These are phyloP conservation scores for Xylophagus ater DNA, from an alignment of 2,888 invertebrate species.

Conservation along the genomic window DNA sequence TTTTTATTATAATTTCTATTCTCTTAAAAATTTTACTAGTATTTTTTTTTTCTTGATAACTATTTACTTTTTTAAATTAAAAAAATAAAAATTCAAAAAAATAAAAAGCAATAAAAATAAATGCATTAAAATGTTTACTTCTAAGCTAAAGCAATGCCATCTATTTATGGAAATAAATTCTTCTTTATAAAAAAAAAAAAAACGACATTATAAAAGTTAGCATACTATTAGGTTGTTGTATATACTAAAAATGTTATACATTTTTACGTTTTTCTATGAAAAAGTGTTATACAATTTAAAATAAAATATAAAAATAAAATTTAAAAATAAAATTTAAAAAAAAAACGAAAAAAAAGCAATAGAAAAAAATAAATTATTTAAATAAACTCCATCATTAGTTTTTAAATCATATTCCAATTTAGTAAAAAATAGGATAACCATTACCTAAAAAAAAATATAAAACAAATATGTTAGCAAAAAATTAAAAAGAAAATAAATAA, in stretches of 20 bases:
- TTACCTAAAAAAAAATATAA: conserved; percentile 10
- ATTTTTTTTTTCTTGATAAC: no score
- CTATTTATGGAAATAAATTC: no score
- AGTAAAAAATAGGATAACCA: conserved; percentile 7
- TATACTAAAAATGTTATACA: no score
- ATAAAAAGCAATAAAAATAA: background rate
- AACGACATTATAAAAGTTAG: no score
- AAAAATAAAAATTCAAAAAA: conserved; percentile 6
- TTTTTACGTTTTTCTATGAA: no score
- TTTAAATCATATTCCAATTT: background rate
- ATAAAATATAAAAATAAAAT: conserved; percentile 6
- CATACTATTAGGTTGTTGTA: no score
- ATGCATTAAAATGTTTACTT: conserved; percentile 1
- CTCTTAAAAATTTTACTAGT: conserved; percentile 9
- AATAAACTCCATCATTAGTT: no score
- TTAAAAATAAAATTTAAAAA: conserved; percentile 5
- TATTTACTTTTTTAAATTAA: conserved; percentile 9
- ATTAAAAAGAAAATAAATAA: background rate
- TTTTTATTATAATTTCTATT: no score
- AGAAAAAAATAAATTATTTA: no score
- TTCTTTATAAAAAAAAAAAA: no score
- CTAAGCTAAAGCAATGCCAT: no score
- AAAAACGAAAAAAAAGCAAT: conserved; percentile 5
- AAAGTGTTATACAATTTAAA: no score
- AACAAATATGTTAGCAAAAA: background rate